Conservation (phyloP, 2,797 vertebrate species). For the Amblyopsis hoosieri region DNA sequence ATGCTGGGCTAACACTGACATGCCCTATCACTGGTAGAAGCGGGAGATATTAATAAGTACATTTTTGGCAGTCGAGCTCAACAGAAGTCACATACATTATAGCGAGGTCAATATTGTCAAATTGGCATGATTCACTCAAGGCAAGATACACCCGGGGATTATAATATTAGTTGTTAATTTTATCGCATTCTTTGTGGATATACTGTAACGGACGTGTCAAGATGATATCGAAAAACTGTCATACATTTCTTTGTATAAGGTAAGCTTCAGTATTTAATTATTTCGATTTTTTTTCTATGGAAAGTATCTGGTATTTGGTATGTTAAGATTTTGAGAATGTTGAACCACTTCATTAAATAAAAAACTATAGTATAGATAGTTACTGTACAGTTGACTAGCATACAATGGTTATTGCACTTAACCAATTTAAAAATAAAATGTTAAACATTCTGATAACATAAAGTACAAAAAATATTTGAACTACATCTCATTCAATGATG, state of each 20-base stretch:
- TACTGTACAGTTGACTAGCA: too few relatives aligned
- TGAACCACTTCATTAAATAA: too few relatives aligned
- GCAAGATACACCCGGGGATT: slow-evolving; percentile 6
- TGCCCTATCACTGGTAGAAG: slow-evolving; percentile 24
- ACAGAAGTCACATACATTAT: slow-evolving; percentile 5
- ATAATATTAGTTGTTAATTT: not conserved
- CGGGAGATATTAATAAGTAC: slow-evolving; percentile 8
- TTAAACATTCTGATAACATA: too few relatives aligned
- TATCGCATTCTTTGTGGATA: slow-evolving; percentile 23
- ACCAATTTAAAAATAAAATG: too few relatives aligned
- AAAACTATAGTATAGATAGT: too few relatives aligned
- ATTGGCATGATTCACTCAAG: slow-evolving; percentile 6
- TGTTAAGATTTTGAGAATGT: not conserved
- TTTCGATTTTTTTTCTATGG: not conserved
- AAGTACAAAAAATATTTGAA: too few relatives aligned
- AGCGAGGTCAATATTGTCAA: not conserved
- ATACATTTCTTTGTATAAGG: slow-evolving; percentile 47
- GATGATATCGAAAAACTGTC: slow-evolving; percentile 48
- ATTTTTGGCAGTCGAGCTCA: slow-evolving; percentile 1
- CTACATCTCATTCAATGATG: too few relatives aligned
- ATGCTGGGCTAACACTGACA: slow-evolving; percentile 41
- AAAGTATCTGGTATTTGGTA: not conserved
- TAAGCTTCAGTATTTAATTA: slow-evolving; percentile 53
- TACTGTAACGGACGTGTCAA: slow-evolving; percentile 21
- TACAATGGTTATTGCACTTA: too few relatives aligned